Evolutionary conservation across 2,888 invertebrate genomes (phyloP), one percentile per base, ranked within the genome.

Genomic region (Euphydryas editha): DNA sequence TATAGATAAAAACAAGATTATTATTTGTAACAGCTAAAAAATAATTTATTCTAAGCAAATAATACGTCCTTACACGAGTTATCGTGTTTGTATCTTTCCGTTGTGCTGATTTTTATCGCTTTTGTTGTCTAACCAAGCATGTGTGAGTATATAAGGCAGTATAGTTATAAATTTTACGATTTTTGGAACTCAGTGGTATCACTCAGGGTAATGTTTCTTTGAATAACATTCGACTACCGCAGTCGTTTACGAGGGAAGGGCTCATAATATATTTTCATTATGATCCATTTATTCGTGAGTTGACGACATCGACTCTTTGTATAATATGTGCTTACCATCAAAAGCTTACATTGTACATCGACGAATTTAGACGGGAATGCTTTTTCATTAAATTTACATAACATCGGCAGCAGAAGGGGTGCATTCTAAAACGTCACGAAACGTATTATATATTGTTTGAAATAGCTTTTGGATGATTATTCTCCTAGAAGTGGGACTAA

Each of bases 261-360:
- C 77, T 80, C 77, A 82, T 84, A 85, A 87, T 88, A 86, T 89
- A 88, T 89, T 88, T 87, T 87, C 87, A 89, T 89, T 88, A 88
- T 86, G 85, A 87, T 81, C 84, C 83, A 85, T 88, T 88, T 88
- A 85, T 87, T 84, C 82, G 82, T 78, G 79, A 84, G 78, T 79
- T 84, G 77, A 80, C 82, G 83, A 85, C 86, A 87, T 85, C 81
- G 81, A 83, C 81, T 87, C 82, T 86, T 83, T 84, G 85, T 68
- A 61, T 84, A n/a, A 82, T 62, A 46, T 20, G 21, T 81, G 83
- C 81, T 83, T 87, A 85, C 86, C 83, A 86, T 81, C 81, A 80
- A 83, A 86, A 79, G 84, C 83, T 85, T 86, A 86, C 82, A 84
- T 76, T 77, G 81, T 83, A 81, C 74, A 79, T 55, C 55, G 58